Base-by-base conservation (phyloP, 2,113 vertebrate species). In the Oncorhynchus nerka region DNA sequence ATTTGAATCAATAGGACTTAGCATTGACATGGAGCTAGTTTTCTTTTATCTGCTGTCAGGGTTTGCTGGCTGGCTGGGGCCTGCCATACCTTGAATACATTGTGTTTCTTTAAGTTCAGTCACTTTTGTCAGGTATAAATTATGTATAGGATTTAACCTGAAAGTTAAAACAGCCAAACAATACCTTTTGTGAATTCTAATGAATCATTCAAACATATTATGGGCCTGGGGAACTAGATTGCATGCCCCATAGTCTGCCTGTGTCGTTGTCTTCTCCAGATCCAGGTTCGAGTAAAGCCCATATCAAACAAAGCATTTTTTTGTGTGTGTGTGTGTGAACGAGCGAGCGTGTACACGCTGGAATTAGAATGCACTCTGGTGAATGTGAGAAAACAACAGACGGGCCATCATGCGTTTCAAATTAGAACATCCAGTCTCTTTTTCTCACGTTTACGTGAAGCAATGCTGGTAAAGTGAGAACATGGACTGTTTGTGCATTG, bases 71-170 rank as follows among this genome's bases (percentile, higher is more conserved):
- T 61, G 57, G 57, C 16, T 61, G 57, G 57, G 57, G 57, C 57
- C 12, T 64, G 61, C 3, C n/a, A 22, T 9, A 64, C n/a, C 3
- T n/a, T 62, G 51, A n/a, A 28, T 26, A 16, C 8, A 73, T 71
- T 68, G 68, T 39, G 62, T 59, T 51, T 51, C 84, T 82, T 82
- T 64, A 80, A 78, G 16, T 55, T 45, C 39, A 45, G 51, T 73
- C 51, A 87, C 82, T 77, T 76, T 88, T 55, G 62, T 82, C 80
- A 74, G 76, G 73, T 62, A 83, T 88, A 22, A 88, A 90, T 88
- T 84, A 86, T 84, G 68, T 34, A 85, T 13, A 69, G 59, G 48
- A 67, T 62, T 72, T 70, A 84, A 86, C 79, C 79, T 30, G 39
- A 81, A 84, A 83, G 86, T 83, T 74, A 81, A 77, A 83, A 66